A percentile compares a stretch with the other conserved stretches of the same genome.
Conservation (phyloP, 2,888 invertebrate genomes). For the Hybos culiciformis region DNA sequence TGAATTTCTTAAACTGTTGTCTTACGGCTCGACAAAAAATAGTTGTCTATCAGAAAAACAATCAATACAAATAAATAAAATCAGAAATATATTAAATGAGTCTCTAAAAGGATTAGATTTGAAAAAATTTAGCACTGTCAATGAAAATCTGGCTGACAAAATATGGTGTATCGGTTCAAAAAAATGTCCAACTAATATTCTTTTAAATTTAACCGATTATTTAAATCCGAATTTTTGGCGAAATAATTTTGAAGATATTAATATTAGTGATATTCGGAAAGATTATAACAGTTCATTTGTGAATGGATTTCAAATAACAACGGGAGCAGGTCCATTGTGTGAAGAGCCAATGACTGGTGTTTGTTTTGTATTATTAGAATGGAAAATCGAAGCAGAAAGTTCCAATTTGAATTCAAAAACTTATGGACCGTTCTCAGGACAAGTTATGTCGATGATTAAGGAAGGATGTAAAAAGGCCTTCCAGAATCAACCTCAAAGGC, state of each 20-base stretch:
- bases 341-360: slow-evolving; percentile 96
- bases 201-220: slow-evolving; percentile 65
- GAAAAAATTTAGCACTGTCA: slow-evolving; percentile 35
- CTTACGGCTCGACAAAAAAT: too few relatives aligned
- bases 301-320: slow-evolving; percentile 76
- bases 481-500: slow-evolving; percentile 72
- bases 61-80: slow-evolving; percentile 18
- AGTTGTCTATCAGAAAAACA: slow-evolving; percentile 33
- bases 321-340: slow-evolving; percentile 84
- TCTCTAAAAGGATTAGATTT: slow-evolving; percentile 46
- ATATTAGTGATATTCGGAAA: slow-evolving; percentile 42
- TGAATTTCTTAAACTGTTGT: background rate
- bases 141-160: slow-evolving; percentile 41
- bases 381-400: slow-evolving; percentile 44
- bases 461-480: slow-evolving; percentile 81
- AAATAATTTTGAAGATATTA: slow-evolving; percentile 26
- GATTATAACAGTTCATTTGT: slow-evolving; percentile 66
- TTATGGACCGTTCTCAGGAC: slow-evolving; percentile 50
- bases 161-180: slow-evolving; percentile 91
- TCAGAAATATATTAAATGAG: slow-evolving; percentile 42
- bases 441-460: slow-evolving; percentile 81
- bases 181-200: slow-evolving; percentile 75
- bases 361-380: slow-evolving; percentile 77
- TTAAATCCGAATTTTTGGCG: slow-evolving; percentile 47
- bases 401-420: slow-evolving; percentile 29